Conservation (phyloP, 2,797 vertebrate species). For the Danio aesculapii region DNA sequence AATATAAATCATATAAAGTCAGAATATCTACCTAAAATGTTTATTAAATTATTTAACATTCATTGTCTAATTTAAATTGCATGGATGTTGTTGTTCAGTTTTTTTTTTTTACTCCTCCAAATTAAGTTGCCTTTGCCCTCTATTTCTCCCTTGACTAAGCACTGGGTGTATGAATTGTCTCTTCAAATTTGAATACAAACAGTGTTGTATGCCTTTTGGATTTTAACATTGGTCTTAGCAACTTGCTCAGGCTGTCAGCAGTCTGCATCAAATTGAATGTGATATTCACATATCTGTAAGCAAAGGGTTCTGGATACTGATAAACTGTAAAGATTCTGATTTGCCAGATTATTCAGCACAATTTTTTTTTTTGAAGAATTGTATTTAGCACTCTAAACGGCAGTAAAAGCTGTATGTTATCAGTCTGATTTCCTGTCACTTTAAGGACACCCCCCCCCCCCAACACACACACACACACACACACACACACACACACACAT, state of each 20-base stretch:
- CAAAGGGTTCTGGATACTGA: neutral
- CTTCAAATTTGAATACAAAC: slow-evolving; percentile 44
- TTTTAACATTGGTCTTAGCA: neutral
- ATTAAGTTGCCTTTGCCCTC: slow-evolving; percentile 6
- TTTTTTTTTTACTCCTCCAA: slow-evolving; percentile 8
- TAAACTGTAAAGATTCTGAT: neutral
- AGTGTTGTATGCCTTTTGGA: slow-evolving; percentile 52
- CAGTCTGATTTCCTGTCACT: slow-evolving; percentile 1
- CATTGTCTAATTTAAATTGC: neutral
- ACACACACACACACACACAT: no score
- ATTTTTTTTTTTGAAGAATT: no score
- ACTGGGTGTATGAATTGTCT: slow-evolving; percentile 10
- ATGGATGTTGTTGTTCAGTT: neutral
- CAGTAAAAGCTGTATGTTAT: neutral
- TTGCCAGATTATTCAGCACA: no score
- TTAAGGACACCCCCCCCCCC: neutral
- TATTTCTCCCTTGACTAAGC: slow-evolving; percentile 23
- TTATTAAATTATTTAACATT: neutral
- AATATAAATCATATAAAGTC: neutral
- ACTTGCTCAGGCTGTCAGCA: slow-evolving; percentile 14
- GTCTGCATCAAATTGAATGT: slow-evolving; percentile 4
- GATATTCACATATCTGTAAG: neutral
- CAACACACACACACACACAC: no score
- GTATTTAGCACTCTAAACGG: no score
- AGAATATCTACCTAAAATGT: neutral